phyloP scores from a whole-genome alignment of 2,797 vertebrate genomes.

The Onychomys arenicola region DNA sequence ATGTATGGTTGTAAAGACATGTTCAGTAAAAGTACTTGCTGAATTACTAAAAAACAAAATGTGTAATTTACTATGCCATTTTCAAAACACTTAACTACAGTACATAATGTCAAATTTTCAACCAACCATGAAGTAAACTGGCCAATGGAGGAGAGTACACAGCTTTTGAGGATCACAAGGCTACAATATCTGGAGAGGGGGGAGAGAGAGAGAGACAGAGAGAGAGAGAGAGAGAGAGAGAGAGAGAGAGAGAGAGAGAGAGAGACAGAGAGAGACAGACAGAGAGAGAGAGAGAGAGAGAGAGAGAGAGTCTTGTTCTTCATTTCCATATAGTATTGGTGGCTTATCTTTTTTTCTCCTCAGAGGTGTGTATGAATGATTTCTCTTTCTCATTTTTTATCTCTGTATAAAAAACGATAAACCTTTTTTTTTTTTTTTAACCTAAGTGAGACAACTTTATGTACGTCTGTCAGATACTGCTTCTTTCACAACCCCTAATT shows the following conservation, averaged over 20 bases:
- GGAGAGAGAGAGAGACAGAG: too few species aligned
- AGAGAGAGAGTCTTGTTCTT: neutral
- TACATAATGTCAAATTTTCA: neutral
- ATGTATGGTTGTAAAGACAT: neutral
- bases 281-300: too few species aligned
- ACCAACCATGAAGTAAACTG: neutral
- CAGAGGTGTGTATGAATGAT: neutral
- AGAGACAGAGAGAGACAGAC: too few species aligned
- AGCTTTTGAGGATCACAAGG: neutral
- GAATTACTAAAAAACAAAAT: neutral
- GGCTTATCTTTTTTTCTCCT: neutral
- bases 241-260: too few species aligned
- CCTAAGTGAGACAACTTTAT: neutral
- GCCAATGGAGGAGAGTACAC: neutral
- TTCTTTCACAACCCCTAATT: neutral
- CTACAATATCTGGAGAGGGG: too few species aligned
- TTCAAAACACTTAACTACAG: constrained; percentile 34
- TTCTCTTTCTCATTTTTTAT: constrained; percentile 32
- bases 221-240: too few species aligned
- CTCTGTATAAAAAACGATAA: neutral
- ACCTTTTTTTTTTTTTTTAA: too few species aligned
- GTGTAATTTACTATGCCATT: neutral
- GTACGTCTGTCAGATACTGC: neutral
- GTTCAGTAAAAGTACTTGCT: neutral
- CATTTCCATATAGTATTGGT: neutral